phyloP scores from a whole-genome alignment of 2,797 vertebrate species.

The Mycteria americana region DNA sequence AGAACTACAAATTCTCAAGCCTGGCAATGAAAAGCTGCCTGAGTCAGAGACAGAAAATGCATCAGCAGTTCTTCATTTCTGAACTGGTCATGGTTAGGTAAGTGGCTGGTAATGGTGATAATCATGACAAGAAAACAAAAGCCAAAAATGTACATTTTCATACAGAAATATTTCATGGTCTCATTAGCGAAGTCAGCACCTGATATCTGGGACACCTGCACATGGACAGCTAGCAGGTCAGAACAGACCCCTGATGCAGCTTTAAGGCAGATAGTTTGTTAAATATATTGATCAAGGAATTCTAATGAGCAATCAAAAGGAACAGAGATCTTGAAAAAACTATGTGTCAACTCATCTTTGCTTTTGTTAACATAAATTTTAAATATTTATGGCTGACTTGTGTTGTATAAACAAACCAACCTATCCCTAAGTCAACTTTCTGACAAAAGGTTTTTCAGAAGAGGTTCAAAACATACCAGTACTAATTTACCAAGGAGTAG shows the following conservation, averaged over 20 bases:
- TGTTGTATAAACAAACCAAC: not conserved
- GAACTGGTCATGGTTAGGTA: not conserved
- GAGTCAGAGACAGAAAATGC: not conserved
- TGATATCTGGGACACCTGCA: no score
- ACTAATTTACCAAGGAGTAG: not conserved
- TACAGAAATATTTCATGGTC: not conserved
- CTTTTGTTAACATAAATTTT: not conserved
- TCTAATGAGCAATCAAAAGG: not conserved
- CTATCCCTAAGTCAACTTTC: not conserved
- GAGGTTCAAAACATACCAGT: not conserved
- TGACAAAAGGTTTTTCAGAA: not conserved
- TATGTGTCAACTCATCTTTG: not conserved
- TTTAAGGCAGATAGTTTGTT: not conserved
- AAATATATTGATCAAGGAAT: not conserved
- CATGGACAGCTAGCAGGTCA: not conserved
- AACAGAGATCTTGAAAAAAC: not conserved
- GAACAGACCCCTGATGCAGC: not conserved
- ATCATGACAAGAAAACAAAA: not conserved
- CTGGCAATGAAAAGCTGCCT: not conserved
- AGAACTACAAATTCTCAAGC: not conserved
- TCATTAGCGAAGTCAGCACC: not conserved
- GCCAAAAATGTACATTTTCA: not conserved
- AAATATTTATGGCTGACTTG: not conserved
- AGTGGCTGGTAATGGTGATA: not conserved
- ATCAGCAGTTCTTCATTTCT: not conserved